Evolutionary conservation across 53 echinoderm and acorn worm species (phyloP).

Genomic region (Crossaster papposus): DNA sequence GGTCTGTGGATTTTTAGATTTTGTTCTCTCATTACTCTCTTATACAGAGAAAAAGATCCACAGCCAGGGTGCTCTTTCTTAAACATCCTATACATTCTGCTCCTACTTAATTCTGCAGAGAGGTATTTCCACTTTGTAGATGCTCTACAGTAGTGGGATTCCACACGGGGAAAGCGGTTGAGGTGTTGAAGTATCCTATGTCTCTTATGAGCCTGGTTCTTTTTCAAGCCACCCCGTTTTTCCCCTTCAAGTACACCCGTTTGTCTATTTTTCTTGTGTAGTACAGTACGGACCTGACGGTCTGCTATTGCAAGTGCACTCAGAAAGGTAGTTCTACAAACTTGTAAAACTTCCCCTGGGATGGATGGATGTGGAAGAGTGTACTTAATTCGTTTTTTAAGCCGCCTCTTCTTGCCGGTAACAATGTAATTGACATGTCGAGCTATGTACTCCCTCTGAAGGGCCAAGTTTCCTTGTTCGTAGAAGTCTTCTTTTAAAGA

Average conservation of each 20-base stretch:
- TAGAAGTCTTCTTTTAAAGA: constrained; percentile 19
- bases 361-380: no score
- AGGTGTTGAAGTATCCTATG: no score
- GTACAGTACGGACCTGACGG: constrained; percentile 27
- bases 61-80: background rate
- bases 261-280: constrained; percentile 30
- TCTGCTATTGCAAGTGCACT: constrained; percentile 33
- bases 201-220: no score
- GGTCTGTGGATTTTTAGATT: constrained; percentile 64
- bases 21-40: constrained; percentile 29
- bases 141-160: constrained; percentile 48
- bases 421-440: constrained; percentile 20
- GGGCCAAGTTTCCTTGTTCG: constrained; percentile 8
- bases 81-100: constrained; percentile 64
- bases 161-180: no score
- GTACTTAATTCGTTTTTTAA: constrained; percentile 25
- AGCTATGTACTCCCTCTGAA: constrained; percentile 41
- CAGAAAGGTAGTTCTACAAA: constrained; percentile 25
- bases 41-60: constrained; percentile 56
- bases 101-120: constrained; percentile 48
- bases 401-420: constrained; percentile 8
- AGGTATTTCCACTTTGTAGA: constrained; percentile 57
- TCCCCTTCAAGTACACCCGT: constrained; percentile 51
- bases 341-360: constrained; percentile 26
- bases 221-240: constrained; percentile 44